Conservation (phyloP, 2,797 vertebrate species). For the Eutrigla gurnardus region DNA sequence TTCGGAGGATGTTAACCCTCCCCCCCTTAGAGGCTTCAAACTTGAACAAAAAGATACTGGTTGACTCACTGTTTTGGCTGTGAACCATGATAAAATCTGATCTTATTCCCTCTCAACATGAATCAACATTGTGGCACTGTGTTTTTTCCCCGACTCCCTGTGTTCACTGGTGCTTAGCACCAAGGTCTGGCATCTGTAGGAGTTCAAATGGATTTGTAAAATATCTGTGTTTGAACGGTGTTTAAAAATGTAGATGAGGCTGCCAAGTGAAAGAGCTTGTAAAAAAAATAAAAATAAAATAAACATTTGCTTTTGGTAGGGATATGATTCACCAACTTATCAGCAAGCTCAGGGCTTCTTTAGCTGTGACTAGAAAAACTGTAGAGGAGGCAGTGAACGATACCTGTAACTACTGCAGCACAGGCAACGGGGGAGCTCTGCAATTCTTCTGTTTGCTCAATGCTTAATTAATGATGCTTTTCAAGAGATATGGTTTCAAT, state of each 20-base stretch:
- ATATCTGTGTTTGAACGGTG: conserved; percentile 55
- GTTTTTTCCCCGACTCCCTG: conserved; percentile 15
- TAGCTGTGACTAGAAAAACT: not conserved
- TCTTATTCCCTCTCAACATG: conserved; percentile 50
- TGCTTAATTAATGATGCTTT: conserved; percentile 27
- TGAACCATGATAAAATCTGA: conserved; percentile 46
- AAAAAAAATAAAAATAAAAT: conserved; percentile 38
- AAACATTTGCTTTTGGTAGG: conserved; percentile 41
- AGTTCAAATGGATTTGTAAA: conserved; percentile 62
- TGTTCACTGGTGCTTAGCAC: conserved; percentile 29
- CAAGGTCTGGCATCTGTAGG: conserved; percentile 42
- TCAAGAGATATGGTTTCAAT: conserved; percentile 20
- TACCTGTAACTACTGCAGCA: conserved; percentile 31
- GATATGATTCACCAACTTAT: conserved; percentile 27
- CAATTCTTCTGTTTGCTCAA: conserved; percentile 15
- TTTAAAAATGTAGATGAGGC: conserved; percentile 56
- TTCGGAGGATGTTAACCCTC: conserved; percentile 31
- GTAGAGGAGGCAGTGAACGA: conserved; percentile 6
- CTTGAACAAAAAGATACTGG: conserved; percentile 43
- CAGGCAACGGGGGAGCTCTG: not conserved
- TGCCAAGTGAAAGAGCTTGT: conserved; percentile 35
- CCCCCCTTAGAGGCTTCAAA: conserved; percentile 29
- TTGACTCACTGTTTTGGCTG: conserved; percentile 19
- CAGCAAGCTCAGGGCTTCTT: conserved; percentile 14
- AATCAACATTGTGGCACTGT: conserved; percentile 42